Evolutionary conservation across 2,797 vertebrate species (phyloP).

Genomic region (Ambastaia sidthimunki): DNA sequence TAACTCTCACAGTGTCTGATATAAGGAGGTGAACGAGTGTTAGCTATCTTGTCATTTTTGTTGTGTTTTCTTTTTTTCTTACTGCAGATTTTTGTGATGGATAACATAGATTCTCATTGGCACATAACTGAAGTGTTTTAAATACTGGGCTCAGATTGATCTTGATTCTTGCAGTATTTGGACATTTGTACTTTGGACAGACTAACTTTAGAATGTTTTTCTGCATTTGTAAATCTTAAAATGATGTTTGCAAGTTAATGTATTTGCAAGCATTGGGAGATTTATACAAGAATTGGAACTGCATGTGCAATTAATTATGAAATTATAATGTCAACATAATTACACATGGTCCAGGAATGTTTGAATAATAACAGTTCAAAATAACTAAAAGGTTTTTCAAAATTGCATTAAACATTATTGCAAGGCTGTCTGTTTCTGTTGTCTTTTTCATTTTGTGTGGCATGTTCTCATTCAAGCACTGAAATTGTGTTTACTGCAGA

Average conservation of each 20-base stretch:
- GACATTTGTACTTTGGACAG: conserved; percentile 67
- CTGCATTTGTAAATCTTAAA: conserved; percentile 66
- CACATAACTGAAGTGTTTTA: conserved; percentile 71
- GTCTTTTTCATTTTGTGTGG: conserved; percentile 70
- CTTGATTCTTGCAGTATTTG: conserved; percentile 68
- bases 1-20: conserved; percentile 68
- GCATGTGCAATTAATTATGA: conserved; percentile 81
- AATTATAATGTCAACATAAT: conserved; percentile 71
- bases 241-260: conserved; percentile 61
- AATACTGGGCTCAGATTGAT: conserved; percentile 70
- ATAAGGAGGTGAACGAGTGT: conserved; percentile 69
- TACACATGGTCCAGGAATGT: conserved; percentile 74
- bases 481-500: conserved; percentile 67
- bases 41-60: conserved; percentile 67
- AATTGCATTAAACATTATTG: conserved; percentile 84
- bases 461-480: conserved; percentile 59
- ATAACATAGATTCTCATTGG: conserved; percentile 69
- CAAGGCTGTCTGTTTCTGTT: conserved; percentile 79
- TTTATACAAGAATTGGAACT: conserved; percentile 75
- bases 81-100: conserved; percentile 54
- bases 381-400: conserved; percentile 72
- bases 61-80: conserved; percentile 36
- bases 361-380: conserved; percentile 74
- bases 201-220: conserved; percentile 58
- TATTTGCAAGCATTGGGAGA: conserved; percentile 67